Percentiles rank a stretch among this genome's conserved stretches.
Evolutionary conservation across 2,797 vertebrate species (phyloP).

Genomic region (Hypotaenidia okinawae): DNA sequence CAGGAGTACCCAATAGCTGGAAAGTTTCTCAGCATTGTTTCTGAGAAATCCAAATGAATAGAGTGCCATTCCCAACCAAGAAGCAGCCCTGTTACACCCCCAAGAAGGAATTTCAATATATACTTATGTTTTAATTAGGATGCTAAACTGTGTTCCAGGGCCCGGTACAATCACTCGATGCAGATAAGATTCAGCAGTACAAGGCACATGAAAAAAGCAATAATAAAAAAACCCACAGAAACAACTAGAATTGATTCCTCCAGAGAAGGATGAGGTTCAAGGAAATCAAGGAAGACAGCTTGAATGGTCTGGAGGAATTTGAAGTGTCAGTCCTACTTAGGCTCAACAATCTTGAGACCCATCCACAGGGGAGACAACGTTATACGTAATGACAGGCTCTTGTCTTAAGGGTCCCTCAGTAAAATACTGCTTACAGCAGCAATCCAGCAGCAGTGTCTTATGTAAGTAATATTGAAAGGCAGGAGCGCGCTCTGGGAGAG

Average conservation of each 20-base stretch:
- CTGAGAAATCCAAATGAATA: conserved; percentile 13
- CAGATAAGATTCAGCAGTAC: conserved; percentile 29
- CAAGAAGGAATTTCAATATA: background rate
- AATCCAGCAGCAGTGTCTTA: conserved; percentile 48
- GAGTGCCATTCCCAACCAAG: background rate
- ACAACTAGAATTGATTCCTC: conserved; percentile 72
- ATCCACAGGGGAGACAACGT: conserved; percentile 48
- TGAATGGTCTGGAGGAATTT: conserved; percentile 72
- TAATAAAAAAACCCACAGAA: conserved; percentile 62
- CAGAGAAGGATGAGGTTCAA: conserved; percentile 63
- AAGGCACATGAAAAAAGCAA: conserved; percentile 36
- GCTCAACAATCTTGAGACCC: conserved; percentile 61
- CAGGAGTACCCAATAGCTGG: background rate
- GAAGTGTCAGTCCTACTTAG: conserved; percentile 74
- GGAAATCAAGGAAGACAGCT: conserved; percentile 75
- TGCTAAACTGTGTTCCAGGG: conserved; percentile 28
- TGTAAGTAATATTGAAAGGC: conserved; percentile 68
- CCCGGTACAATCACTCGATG: background rate
- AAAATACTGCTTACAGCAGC: conserved; percentile 71
- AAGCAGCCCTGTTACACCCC: background rate
- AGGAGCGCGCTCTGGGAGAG: conserved; percentile 49
- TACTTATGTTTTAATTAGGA: conserved; percentile 31
- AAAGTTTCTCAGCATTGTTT: background rate
- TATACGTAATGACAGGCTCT: conserved; percentile 63
- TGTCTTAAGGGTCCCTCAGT: conserved; percentile 64